phyloP scores from a whole-genome alignment of 2,888 invertebrate species.

The Microctonus hyperodae region DNA sequence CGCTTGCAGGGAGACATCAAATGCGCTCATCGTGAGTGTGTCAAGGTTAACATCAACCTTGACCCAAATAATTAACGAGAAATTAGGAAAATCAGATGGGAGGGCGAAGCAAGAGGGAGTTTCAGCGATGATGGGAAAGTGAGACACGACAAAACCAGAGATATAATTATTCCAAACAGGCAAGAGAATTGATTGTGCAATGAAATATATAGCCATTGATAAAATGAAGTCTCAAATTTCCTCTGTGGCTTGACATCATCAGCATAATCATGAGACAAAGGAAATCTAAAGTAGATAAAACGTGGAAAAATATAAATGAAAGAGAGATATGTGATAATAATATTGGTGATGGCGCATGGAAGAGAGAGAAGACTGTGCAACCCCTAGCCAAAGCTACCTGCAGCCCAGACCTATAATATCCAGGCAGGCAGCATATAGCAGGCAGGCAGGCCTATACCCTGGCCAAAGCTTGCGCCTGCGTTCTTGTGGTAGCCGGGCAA shows the following conservation, averaged over 20 bases:
- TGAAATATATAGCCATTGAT: slow-evolving; percentile 1
- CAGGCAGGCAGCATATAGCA: slow-evolving; percentile 38
- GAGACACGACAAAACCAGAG: neutral
- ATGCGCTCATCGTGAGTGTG: slow-evolving; percentile 33
- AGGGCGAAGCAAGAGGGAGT: neutral
- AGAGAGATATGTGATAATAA: neutral
- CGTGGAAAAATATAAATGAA: neutral
- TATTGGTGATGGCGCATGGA: neutral
- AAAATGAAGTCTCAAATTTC: neutral
- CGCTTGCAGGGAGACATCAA: slow-evolving; percentile 3
- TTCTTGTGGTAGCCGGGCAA: slow-evolving; percentile 28
- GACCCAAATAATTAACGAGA: slow-evolving; percentile 52
- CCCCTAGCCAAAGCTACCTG: slow-evolving; percentile 54
- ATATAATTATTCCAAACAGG: neutral
- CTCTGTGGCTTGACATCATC: slow-evolving; percentile 2
- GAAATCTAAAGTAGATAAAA: neutral
- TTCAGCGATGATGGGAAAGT: neutral
- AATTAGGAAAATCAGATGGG: slow-evolving; percentile 50
- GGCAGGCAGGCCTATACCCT: slow-evolving; percentile 57
- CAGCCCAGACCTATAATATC: slow-evolving; percentile 55
- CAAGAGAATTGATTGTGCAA: neutral
- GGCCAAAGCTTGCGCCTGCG: slow-evolving; percentile 56
- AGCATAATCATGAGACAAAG: slow-evolving; percentile 1
- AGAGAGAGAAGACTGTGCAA: neutral
- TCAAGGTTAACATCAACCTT: slow-evolving; percentile 49